A percentile compares a stretch with the other conserved stretches of the same genome.
Conservation (phyloP, 2,113 vertebrate genomes). For the Carollia perspicillata region DNA sequence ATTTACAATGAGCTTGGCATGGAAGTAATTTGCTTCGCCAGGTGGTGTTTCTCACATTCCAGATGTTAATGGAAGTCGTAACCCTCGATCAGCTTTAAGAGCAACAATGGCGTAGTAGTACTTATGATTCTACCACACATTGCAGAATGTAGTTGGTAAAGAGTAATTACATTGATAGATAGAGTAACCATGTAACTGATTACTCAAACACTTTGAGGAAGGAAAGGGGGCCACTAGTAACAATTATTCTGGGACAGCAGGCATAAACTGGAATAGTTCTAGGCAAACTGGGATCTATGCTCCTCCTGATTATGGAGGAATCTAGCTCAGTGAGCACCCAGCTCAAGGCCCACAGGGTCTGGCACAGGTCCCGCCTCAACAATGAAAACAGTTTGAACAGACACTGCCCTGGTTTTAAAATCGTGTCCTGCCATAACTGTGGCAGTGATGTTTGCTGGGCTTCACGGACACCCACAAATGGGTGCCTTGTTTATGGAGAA, state of each 20-base stretch:
- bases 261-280: neutral
- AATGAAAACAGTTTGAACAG: neutral
- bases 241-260: neutral
- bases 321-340: neutral
- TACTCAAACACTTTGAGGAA: neutral
- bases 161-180: neutral
- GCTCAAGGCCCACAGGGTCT: neutral
- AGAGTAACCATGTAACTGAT: neutral
- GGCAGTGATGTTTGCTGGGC: neutral
- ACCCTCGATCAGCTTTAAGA: neutral
- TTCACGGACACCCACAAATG: neutral
- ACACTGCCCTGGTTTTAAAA: neutral
- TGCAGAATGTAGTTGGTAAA: neutral
- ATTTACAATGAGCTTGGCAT: neutral
- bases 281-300: neutral
- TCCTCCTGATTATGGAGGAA: neutral
- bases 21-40: slow-evolving; percentile 20
- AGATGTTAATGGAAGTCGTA: neutral
- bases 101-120: neutral
- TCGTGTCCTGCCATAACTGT: neutral
- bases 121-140: neutral
- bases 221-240: neutral
- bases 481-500: neutral
- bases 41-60: neutral
- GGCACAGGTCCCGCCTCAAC: neutral